A percentile compares a stretch with the other conserved stretches of the same genome.
Evolutionary conservation across 2,888 invertebrate genomes (phyloP).

Genomic region (Rhamphomyia laevipes): DNA sequence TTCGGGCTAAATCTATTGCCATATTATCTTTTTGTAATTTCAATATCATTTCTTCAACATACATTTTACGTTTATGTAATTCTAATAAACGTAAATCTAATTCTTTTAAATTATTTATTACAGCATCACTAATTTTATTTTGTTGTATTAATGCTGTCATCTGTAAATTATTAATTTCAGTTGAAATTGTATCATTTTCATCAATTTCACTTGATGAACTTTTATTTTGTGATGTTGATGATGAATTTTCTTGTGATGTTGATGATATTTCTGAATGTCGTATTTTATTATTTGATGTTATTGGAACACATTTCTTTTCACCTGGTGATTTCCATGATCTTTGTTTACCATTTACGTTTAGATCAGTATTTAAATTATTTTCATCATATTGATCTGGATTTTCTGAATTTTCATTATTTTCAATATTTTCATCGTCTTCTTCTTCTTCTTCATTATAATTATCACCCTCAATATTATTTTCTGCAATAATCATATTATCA

Average conservation of each 20-base stretch:
- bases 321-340: conserved; percentile 18
- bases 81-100: conserved; percentile 31
- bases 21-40: conserved; percentile 34
- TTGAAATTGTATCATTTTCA: background rate
- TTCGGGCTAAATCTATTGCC: conserved; percentile 26
- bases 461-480: too few relatives aligned
- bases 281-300: background rate
- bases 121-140: conserved; percentile 21
- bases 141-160: conserved; percentile 18
- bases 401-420: background rate
- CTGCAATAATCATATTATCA: too few relatives aligned
- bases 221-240: background rate
- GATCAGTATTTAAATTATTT: background rate
- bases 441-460: too few relatives aligned
- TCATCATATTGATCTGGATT: conserved; percentile 2
- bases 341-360: background rate
- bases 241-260: background rate
- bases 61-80: conserved; percentile 30
- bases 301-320: conserved; percentile 18
- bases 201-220: background rate
- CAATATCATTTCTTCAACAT: conserved; percentile 33
- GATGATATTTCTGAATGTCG: conserved; percentile 1
- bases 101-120: conserved; percentile 26
- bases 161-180: conserved; percentile 8
- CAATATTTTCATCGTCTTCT: too few relatives aligned